A percentile compares a stretch with the other conserved stretches of the same genome.
These are phyloP conservation scores for Oophaga pumilio DNA, from an alignment of 2,113 vertebrate genomes.

Conservation along the genomic window DNA sequence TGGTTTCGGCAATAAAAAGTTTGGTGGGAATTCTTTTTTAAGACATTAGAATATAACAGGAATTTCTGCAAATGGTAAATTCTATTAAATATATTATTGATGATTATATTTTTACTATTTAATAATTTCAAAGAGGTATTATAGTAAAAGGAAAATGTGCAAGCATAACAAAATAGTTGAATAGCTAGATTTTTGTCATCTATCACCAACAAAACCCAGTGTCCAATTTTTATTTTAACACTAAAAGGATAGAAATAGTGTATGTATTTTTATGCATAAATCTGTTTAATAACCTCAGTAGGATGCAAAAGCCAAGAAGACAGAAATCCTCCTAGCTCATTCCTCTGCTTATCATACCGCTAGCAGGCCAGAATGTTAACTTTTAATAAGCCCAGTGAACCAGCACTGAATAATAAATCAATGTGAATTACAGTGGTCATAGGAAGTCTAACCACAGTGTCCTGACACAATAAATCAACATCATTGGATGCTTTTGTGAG, in stretches of 20 bases:
- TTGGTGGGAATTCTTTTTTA: no score
- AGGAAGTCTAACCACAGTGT: conserved; percentile 28
- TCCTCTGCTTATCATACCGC: not conserved
- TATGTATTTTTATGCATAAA: not conserved
- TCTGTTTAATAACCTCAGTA: not conserved
- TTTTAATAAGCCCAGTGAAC: conserved; percentile 19
- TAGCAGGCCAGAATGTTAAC: not conserved
- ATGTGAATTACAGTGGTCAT: conserved; percentile 38
- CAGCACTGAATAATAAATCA: conserved; percentile 51
- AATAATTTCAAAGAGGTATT: no score
- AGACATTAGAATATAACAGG: no score
- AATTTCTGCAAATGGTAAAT: no score
- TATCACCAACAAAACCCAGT: no score
- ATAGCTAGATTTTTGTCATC: no score
- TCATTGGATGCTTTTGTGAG: conserved; percentile 26
- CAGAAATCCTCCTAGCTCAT: not conserved
- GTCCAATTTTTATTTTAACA: not conserved
- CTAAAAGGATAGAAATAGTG: not conserved
- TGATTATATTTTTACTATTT: no score
- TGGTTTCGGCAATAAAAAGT: no score
- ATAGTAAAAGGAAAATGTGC: no score
- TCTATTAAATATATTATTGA: no score
- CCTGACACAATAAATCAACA: conserved; percentile 49
- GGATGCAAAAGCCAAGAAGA: not conserved
- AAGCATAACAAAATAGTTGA: no score